Conservation (phyloP, 53 echinoderm and acorn worm genomes). For the Arbacia lixula region DNA sequence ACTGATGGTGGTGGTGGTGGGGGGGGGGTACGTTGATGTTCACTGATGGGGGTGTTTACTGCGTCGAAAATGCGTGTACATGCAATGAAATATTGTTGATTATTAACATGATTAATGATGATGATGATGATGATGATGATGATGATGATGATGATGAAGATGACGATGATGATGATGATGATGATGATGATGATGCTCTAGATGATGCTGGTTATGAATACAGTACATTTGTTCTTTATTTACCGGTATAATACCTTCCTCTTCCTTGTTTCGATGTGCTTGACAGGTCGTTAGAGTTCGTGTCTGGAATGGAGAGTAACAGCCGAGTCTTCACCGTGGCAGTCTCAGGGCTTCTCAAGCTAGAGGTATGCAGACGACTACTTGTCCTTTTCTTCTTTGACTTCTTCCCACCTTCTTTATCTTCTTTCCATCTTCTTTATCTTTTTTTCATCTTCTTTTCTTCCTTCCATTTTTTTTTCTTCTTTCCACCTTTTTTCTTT, state of each 20-base stretch:
- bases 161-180: conserved; percentile 41
- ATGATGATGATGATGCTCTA: conserved; percentile 59
- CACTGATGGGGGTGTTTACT: too few relatives aligned
- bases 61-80: too few relatives aligned
- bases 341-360: conserved; percentile 78
- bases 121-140: conserved; percentile 49
- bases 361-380: conserved; percentile 71
- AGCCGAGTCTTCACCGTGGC: conserved; percentile 91
- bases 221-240: too few relatives aligned
- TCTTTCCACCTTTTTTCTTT: too few relatives aligned
- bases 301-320: conserved; percentile 92
- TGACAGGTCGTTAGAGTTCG: conserved; percentile 87
- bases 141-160: conserved; percentile 60
- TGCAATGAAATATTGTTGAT: too few relatives aligned
- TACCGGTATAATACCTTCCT: background rate
- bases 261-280: background rate
- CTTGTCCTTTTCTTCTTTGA: background rate
- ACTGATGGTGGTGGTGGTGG: too few relatives aligned
- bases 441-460: background rate
- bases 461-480: too few relatives aligned
- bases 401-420: background rate
- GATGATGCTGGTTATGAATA: conserved; percentile 51
- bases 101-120: too few relatives aligned
- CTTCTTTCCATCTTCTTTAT: background rate
- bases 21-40: too few relatives aligned